Percentiles rank a stretch among this genome's conserved stretches.
Conservation (phyloP, 2,888 invertebrate species). For the Protodeltote pygarga region DNA sequence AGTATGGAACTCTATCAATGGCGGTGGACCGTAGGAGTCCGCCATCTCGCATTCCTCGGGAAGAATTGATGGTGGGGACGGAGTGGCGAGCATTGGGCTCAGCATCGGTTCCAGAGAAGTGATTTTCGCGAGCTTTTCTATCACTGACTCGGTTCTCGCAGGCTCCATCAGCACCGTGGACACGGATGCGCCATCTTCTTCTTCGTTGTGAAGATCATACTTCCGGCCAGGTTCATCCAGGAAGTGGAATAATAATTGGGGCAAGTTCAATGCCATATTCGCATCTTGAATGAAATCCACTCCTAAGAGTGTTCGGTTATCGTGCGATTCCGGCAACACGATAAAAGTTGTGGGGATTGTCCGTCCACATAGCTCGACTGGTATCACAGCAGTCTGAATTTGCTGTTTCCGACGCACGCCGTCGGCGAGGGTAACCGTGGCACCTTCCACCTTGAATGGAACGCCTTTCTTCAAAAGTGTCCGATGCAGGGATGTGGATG, state of each 20-base stretch:
- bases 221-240: neutral
- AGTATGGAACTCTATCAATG: neutral
- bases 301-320: conserved; percentile 4
- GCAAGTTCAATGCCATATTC: neutral
- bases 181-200: neutral
- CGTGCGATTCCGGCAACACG: conserved; percentile 1
- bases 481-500: neutral
- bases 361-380: neutral
- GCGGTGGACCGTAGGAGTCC: neutral
- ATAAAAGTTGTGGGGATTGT: conserved; percentile 3
- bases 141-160: neutral
- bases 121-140: neutral
- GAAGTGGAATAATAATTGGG: neutral
- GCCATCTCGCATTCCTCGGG: neutral
- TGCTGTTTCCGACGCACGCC: neutral
- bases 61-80: neutral
- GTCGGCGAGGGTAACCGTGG: neutral
- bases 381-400: neutral
- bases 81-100: conserved; percentile 1
- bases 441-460: neutral
- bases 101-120: neutral
- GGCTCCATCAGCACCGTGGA: neutral
- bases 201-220: neutral
- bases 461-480: neutral
- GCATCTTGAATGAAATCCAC: neutral